A percentile compares a stretch with the other conserved stretches of the same genome.
phyloP scores from a whole-genome alignment of 2,113 vertebrate genomes.

The Eleginops maclovinus region DNA sequence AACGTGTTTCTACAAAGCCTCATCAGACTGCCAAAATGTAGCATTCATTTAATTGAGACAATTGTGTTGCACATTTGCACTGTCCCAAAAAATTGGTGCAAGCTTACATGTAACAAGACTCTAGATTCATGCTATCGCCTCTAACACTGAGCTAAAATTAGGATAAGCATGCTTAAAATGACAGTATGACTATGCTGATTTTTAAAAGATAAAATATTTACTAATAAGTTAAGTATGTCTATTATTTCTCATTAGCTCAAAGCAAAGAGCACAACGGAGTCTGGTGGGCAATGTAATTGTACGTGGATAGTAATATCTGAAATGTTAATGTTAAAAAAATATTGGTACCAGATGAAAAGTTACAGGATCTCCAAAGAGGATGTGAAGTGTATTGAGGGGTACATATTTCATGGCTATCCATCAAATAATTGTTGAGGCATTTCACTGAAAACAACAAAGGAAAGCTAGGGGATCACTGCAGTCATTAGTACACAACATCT shows the following conservation, averaged over 20 bases:
- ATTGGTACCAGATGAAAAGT: background rate
- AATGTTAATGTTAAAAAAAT: background rate
- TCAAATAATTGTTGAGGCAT: too few relatives aligned
- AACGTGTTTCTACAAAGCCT: background rate
- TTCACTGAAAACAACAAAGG: too few relatives aligned
- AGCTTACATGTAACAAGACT: background rate
- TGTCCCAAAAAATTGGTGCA: background rate
- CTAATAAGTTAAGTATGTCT: background rate
- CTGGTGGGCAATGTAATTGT: background rate
- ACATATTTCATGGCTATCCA: background rate
- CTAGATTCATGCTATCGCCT: background rate
- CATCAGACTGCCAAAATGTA: background rate
- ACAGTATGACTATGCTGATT: background rate
- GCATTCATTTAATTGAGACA: constrained; percentile 8
- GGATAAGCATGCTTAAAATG: background rate
- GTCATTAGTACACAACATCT: background rate
- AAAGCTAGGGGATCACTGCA: background rate
- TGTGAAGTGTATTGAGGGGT: background rate
- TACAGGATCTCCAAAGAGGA: background rate
- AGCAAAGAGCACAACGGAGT: background rate
- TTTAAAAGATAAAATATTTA: background rate
- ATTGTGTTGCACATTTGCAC: background rate
- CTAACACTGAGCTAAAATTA: background rate
- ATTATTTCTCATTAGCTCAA: background rate
- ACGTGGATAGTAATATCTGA: background rate